phyloP scores from a whole-genome alignment of 2,888 invertebrate genomes.

The Drosophila atroscutellata region DNA sequence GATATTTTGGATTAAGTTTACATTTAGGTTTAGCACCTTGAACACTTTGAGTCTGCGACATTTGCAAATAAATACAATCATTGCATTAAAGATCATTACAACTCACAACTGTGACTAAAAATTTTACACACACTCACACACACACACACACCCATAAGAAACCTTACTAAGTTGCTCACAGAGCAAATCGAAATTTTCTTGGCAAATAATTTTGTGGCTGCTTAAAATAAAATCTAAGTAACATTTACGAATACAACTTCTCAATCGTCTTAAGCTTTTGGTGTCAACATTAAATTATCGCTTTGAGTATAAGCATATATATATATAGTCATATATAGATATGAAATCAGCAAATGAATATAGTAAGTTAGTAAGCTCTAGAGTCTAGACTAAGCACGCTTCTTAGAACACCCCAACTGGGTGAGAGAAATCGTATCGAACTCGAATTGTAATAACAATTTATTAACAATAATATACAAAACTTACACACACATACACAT shows the following conservation, averaged over 20 bases:
- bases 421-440: conserved; percentile 40
- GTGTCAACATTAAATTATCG: conserved; percentile 52
- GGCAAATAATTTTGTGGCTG: conserved; percentile 81
- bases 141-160: conserved; percentile 23
- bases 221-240: conserved; percentile 60
- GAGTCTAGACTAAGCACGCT: conserved; percentile 71
- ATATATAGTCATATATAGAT: conserved; percentile 6
- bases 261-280: conserved; percentile 59
- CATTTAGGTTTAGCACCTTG: conserved; percentile 53
- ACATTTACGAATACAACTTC: conserved; percentile 19
- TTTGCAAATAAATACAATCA: conserved; percentile 59
- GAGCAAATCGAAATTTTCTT: conserved; percentile 47
- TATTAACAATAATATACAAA: conserved; percentile 44
- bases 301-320: conserved; percentile 39
- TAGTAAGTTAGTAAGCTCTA: conserved; percentile 47
- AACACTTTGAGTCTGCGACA: conserved; percentile 48
- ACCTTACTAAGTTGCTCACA: conserved; percentile 58
- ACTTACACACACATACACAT: conserved; percentile 47
- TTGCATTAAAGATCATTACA: conserved; percentile 46
- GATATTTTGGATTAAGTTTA: conserved; percentile 64
- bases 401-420: conserved; percentile 54
- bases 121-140: conserved; percentile 51
- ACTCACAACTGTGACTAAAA: conserved; percentile 74
- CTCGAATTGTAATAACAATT: conserved; percentile 37
- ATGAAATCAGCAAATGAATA: conserved; percentile 11